phyloP scores from a whole-genome alignment of 2,888 invertebrate genomes.

The Netelia virgata region DNA sequence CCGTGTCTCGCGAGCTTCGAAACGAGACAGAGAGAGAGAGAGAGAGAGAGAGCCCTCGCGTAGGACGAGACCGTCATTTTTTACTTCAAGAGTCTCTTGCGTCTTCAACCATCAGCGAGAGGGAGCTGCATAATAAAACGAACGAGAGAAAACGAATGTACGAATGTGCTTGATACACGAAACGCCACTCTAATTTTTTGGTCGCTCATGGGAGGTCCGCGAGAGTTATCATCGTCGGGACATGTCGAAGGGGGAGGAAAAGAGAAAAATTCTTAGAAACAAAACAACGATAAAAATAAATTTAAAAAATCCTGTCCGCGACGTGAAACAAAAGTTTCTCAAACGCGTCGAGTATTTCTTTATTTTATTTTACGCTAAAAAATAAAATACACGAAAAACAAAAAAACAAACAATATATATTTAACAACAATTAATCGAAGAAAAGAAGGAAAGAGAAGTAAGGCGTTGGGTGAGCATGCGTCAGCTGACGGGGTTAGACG shows the following conservation, averaged over 20 bases:
- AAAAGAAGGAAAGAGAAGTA: conserved; percentile 33
- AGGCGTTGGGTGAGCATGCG: conserved; percentile 29
- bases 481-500: conserved; percentile 35
- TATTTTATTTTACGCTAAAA: neutral
- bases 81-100: conserved; percentile 55
- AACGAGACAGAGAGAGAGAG: conserved; percentile 41
- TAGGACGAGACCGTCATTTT: conserved; percentile 64
- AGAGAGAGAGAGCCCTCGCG: conserved; percentile 35
- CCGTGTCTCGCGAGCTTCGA: conserved; percentile 30
- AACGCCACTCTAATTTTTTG: conserved; percentile 64
- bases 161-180: conserved; percentile 34
- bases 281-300: neutral
- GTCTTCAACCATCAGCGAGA: conserved; percentile 37
- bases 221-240: conserved; percentile 26
- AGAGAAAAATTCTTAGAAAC: neutral
- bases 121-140: conserved; percentile 19
- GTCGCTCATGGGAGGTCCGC: conserved; percentile 30
- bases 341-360: neutral
- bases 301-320: neutral
- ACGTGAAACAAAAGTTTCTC: neutral
- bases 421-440: conserved; percentile 13
- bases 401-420: conserved; percentile 23
- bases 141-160: conserved; percentile 47
- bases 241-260: conserved; percentile 12
- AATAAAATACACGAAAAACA: too few species aligned